These are phyloP conservation scores for Porites lobata DNA, from an alignment of 92 coral and sea anemone species.

Conservation along the genomic window DNA sequence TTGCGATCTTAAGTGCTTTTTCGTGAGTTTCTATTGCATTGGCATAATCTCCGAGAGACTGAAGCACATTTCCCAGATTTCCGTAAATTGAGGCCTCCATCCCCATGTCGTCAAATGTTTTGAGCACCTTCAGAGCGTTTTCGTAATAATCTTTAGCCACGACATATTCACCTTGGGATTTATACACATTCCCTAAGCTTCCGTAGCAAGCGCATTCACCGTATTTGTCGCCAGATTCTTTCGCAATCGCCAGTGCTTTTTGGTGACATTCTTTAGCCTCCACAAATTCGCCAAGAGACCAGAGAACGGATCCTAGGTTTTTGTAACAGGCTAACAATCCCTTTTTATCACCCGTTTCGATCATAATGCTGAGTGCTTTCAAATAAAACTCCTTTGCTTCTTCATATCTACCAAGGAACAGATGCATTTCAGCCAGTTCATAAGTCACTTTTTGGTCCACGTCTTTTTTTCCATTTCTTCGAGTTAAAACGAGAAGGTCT, in stretches of 20 bases:
- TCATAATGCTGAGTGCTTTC: neutral
- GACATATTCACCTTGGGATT: neutral
- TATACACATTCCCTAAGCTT: neutral
- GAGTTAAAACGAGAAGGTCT: neutral
- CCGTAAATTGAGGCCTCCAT: neutral
- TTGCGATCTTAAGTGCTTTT: neutral
- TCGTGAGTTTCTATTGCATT: neutral
- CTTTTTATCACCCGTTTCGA: neutral
- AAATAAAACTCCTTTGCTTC: neutral
- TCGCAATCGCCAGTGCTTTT: neutral
- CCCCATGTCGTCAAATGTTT: neutral
- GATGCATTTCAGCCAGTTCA: neutral
- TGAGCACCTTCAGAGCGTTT: neutral
- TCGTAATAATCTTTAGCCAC: neutral
- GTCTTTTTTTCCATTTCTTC: neutral
- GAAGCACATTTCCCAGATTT: neutral
- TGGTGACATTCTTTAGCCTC: neutral
- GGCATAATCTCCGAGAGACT: neutral
- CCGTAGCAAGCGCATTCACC: neutral
- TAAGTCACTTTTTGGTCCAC: neutral
- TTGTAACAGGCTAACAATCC: neutral
- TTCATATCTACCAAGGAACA: neutral
- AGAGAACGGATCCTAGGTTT: neutral
- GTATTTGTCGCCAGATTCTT: neutral
- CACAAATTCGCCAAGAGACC: neutral